Base-by-base conservation (phyloP, 92 coral and sea anemone genomes). In the Umimayanthus chanpuru region DNA sequence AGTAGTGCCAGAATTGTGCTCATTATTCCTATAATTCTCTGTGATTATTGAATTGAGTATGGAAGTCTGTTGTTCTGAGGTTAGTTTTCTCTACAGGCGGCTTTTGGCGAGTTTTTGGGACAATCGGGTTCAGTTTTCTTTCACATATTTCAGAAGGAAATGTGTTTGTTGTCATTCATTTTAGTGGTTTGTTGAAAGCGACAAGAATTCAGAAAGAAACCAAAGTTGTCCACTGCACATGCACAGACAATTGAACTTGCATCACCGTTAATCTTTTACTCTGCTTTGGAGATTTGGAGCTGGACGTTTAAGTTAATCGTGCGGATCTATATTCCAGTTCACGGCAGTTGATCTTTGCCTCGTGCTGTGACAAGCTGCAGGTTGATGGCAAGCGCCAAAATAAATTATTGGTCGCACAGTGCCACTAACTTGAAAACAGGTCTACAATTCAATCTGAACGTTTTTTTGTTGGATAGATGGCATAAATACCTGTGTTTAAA, bases 41-140 rank as follows among this genome's bases (percentile, higher is more conserved):
- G 78, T 20, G 87, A 70, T 83, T 83, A n/a, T 71, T 83, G 26
- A 47, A 70, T 26, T 71, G 44, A 71, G 21, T 43, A 70, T 70
- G 78, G 78, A 83, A 70, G 29, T 83, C 7, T 83, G 78, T 83
- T 43, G 38, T 70, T 8, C 66, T 16, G 43, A 83, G 87, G 87
- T 83, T 26, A 26, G 87, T 83, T 47, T 18, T 47, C 20, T 30
- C 30, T 12, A 16, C 16, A 20, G 47, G n/a, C 23, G 70, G 26
- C 26, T 15, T 41, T 28, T 18, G 43, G 66, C 0, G 18, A 26
- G 67, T 28, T 21, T 73, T 89, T 43, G 2, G 20, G 53, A 53
- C 26, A 47, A 81, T 23, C n/a, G 68, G 43, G 43, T 56, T 30
- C 36, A 14, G 40, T 43, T 44, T 71, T 25, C 4, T 72, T 16